These are phyloP conservation scores for Lordiphosa stackelbergi DNA, from an alignment of 1,140 invertebrate species.

Conservation along the genomic window DNA sequence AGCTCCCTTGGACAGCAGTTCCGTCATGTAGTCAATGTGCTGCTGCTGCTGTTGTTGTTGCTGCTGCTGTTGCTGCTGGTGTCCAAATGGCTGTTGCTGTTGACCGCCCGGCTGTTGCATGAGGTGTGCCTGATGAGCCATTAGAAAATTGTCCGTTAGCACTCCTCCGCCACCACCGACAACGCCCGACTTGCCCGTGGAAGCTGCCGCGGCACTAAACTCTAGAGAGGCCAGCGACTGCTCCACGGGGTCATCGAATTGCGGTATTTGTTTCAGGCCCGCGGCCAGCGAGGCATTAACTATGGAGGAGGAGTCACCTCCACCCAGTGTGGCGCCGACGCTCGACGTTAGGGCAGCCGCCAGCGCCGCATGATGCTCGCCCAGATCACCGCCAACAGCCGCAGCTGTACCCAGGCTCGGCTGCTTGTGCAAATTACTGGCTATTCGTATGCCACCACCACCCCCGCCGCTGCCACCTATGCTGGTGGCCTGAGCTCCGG, in stretches of 20 bases:
- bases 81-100: slow-evolving; percentile 38
- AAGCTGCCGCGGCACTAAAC: slow-evolving; percentile 77
- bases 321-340: slow-evolving; percentile 48
- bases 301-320: slow-evolving; percentile 62
- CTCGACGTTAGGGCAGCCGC: slow-evolving; percentile 40
- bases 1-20: slow-evolving; percentile 56
- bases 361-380: slow-evolving; percentile 57
- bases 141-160: slow-evolving; percentile 63
- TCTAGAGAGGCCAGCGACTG: slow-evolving; percentile 82
- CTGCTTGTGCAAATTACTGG: slow-evolving; percentile 72
- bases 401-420: slow-evolving; percentile 21
- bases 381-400: slow-evolving; percentile 31
- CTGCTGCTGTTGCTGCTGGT: slow-evolving; percentile 25
- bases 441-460: slow-evolving; percentile 67
- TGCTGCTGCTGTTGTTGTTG: slow-evolving; percentile 58
- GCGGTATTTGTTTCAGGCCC: slow-evolving; percentile 70
- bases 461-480: slow-evolving; percentile 38
- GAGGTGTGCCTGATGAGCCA: slow-evolving; percentile 57
- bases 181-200: slow-evolving; percentile 50
- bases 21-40: slow-evolving; percentile 64
- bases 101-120: slow-evolving; percentile 50
- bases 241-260: slow-evolving; percentile 82
- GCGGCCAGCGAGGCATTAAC: slow-evolving; percentile 61
- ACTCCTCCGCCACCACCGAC: slow-evolving; percentile 6
- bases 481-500: slow-evolving; percentile 13